phyloP scores from a whole-genome alignment of 2,888 invertebrate genomes.

The Drosophila fungiperda region DNA sequence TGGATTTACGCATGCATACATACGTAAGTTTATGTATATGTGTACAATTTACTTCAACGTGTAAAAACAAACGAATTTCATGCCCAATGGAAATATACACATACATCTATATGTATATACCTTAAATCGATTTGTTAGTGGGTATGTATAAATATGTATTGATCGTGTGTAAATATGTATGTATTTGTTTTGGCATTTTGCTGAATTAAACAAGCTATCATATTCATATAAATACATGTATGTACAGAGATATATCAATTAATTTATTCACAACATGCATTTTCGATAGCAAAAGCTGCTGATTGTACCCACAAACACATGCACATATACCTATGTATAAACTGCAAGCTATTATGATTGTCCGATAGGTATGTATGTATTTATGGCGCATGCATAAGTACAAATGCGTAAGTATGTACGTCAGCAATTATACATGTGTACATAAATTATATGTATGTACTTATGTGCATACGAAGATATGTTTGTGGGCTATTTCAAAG shows the following conservation, averaged over 20 bases:
- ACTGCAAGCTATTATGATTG: background rate
- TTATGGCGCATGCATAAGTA: background rate
- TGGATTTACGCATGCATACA: slow-evolving; percentile 42
- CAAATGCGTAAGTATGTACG: background rate
- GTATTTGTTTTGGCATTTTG: background rate
- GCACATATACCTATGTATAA: background rate
- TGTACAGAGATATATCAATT: background rate
- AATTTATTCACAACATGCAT: background rate
- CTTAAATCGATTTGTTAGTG: background rate
- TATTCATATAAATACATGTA: background rate
- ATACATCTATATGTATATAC: background rate
- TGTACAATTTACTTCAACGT: slow-evolving; percentile 25
- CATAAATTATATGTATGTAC: background rate
- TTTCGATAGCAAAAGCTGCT: background rate
- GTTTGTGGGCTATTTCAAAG: slow-evolving; percentile 24
- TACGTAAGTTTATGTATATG: background rate
- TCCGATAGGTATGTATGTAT: background rate
- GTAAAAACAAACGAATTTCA: slow-evolving; percentile 34
- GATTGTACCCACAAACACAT: background rate
- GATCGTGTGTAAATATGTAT: background rate
- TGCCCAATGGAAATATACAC: slow-evolving; percentile 18
- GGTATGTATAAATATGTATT: background rate
- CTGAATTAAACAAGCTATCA: background rate
- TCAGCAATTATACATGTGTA: background rate
- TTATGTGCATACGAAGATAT: background rate